These are phyloP conservation scores for Pitta sordida DNA, from an alignment of 2,113 vertebrate species.

Conservation along the genomic window DNA sequence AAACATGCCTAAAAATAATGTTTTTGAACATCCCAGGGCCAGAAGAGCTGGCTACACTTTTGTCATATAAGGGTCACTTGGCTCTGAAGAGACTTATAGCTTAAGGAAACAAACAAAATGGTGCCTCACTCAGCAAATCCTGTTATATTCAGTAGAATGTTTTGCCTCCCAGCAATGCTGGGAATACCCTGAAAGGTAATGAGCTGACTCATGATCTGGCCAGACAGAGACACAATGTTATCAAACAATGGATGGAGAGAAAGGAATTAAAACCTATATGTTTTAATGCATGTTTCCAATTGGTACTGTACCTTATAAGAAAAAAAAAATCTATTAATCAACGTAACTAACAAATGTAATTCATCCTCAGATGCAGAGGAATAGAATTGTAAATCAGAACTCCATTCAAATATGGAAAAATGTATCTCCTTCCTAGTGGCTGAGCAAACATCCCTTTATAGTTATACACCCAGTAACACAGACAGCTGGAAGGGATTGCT, in stretches of 20 bases:
- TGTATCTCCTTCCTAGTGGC: not conserved
- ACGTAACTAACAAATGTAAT: not conserved
- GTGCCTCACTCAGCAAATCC: not conserved
- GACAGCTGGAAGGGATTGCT: not conserved
- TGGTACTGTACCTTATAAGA: not conserved
- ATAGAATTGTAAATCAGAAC: not conserved
- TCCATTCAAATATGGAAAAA: not conserved
- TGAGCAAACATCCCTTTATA: not conserved
- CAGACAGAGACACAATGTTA: not conserved
- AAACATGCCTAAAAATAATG: not conserved
- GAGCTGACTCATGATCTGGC: conserved; percentile 4
- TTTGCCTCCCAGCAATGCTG: not conserved
- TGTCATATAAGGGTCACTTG: not conserved
- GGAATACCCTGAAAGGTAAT: not conserved
- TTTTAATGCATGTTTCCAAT: not conserved
- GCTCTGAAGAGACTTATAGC: not conserved
- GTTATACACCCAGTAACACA: not conserved
- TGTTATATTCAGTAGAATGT: not conserved
- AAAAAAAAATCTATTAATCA: not conserved
- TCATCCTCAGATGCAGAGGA: not conserved
- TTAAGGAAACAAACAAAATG: not conserved
- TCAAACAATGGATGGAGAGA: not conserved
- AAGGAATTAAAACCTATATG: not conserved
- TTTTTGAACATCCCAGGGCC: not conserved
- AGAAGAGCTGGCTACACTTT: not conserved